These are phyloP conservation scores for Drosophila aldrichi DNA, from an alignment of 2,888 invertebrate species.

Conservation along the genomic window DNA sequence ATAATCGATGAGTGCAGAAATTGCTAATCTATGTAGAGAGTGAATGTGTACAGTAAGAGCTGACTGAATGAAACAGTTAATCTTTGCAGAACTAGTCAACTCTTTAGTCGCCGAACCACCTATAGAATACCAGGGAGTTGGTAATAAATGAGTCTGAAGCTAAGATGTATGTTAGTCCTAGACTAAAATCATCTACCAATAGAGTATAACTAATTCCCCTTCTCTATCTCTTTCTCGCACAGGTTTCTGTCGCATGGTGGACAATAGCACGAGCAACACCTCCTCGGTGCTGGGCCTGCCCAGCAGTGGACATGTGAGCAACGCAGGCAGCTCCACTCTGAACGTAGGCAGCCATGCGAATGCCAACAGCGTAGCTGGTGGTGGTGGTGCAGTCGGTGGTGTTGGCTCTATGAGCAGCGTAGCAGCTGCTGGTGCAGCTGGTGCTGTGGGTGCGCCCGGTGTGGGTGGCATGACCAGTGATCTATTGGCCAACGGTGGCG, in stretches of 20 bases:
- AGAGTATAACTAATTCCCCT: neutral
- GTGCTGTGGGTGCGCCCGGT: conserved; percentile 61
- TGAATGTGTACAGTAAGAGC: neutral
- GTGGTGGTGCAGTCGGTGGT: conserved; percentile 21
- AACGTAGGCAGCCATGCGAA: conserved; percentile 62
- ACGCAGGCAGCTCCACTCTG: conserved; percentile 62
- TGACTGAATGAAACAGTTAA: neutral
- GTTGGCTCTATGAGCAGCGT: conserved; percentile 27
- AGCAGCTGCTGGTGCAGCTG: conserved; percentile 9
- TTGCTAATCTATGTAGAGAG: conserved; percentile 11
- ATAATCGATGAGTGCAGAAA: conserved; percentile 21
- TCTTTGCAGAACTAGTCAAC: neutral
- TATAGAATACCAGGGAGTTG: too few species aligned
- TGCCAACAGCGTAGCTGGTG: conserved; percentile 40
- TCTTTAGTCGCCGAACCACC: neutral
- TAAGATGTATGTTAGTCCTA: too few species aligned
- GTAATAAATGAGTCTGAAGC: too few species aligned
- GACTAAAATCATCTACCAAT: too few species aligned
- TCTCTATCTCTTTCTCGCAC: conserved; percentile 42
- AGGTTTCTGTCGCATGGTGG: conserved; percentile 96
- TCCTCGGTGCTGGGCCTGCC: conserved; percentile 83
- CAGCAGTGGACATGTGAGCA: conserved; percentile 77
- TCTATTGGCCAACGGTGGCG: conserved; percentile 66
- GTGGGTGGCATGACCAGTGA: conserved; percentile 83
- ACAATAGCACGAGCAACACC: conserved; percentile 86